These are phyloP conservation scores for Miichthys miiuy DNA, from an alignment of 2,797 vertebrate genomes.

Conservation along the genomic window DNA sequence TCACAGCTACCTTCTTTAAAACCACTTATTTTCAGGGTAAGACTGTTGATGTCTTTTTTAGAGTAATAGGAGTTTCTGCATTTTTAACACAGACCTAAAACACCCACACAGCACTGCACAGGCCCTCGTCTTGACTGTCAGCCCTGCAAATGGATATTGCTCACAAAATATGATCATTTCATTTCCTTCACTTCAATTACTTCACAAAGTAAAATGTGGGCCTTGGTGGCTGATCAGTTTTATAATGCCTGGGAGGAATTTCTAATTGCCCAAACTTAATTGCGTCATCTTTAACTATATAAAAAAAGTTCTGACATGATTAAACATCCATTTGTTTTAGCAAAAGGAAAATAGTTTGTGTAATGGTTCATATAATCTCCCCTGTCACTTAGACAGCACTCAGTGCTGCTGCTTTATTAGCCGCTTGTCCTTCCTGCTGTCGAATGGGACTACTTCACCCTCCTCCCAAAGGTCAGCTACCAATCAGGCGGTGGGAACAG, in stretches of 20 bases:
- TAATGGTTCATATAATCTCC: constrained; percentile 64
- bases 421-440: constrained; percentile 53
- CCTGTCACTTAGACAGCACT: constrained; percentile 52
- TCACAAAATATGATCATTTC: constrained; percentile 47
- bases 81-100: constrained; percentile 2
- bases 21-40: constrained; percentile 15
- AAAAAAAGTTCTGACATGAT: constrained; percentile 57
- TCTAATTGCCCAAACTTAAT: constrained; percentile 68
- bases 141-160: constrained; percentile 37
- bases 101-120: constrained; percentile 13
- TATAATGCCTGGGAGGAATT: constrained; percentile 57
- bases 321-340: constrained; percentile 69
- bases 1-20: constrained; percentile 3
- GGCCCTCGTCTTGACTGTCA: constrained; percentile 29
- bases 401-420: constrained; percentile 57
- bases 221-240: constrained; percentile 54
- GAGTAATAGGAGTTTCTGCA: not conserved
- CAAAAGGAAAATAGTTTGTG: constrained; percentile 57
- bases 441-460: constrained; percentile 57
- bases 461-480: constrained; percentile 67
- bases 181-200: constrained; percentile 52
- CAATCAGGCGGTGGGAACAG: constrained; percentile 64
- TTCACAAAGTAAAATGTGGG: constrained; percentile 38
- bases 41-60: constrained; percentile 13
- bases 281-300: constrained; percentile 58